Evolutionary conservation across 2,113 vertebrate species (phyloP).

Genomic region (Trogon melanurus): DNA sequence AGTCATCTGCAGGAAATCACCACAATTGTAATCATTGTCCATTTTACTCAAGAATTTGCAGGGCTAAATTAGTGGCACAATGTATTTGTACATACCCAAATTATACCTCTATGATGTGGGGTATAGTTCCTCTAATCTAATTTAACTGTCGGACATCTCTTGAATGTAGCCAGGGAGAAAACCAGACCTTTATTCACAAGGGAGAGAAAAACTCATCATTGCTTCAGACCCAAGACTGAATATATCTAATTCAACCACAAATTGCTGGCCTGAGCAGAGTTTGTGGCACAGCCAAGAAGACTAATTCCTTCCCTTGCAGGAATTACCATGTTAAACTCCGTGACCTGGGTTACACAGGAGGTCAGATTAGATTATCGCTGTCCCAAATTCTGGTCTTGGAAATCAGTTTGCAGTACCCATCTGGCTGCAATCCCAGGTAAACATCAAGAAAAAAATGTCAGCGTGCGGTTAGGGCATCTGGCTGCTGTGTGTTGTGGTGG

Average conservation of each 20-base stretch:
- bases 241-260: slow-evolving; percentile 41
- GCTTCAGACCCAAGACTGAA: background rate
- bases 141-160: background rate
- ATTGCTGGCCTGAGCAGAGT: slow-evolving; percentile 9
- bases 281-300: background rate
- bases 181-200: background rate
- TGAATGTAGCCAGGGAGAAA: background rate
- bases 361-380: slow-evolving; percentile 32
- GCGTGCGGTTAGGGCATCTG: rapidly evolving
- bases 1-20: background rate
- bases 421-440: slow-evolving; percentile 48
- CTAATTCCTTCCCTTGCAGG: slow-evolving; percentile 3
- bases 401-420: slow-evolving; percentile 4
- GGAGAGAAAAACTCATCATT: background rate
- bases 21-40: background rate
- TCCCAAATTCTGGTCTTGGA: slow-evolving; percentile 15
- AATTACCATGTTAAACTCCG: slow-evolving; percentile 37
- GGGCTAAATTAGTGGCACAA: background rate
- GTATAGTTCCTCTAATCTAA: background rate
- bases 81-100: background rate
- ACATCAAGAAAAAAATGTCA: background rate
- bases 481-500: background rate
- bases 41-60: background rate
- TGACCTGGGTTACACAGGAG: slow-evolving; percentile 33
- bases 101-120: background rate